Evolutionary conservation across 2,797 vertebrate species (phyloP).

Genomic region (Oreochromis mossambicus): DNA sequence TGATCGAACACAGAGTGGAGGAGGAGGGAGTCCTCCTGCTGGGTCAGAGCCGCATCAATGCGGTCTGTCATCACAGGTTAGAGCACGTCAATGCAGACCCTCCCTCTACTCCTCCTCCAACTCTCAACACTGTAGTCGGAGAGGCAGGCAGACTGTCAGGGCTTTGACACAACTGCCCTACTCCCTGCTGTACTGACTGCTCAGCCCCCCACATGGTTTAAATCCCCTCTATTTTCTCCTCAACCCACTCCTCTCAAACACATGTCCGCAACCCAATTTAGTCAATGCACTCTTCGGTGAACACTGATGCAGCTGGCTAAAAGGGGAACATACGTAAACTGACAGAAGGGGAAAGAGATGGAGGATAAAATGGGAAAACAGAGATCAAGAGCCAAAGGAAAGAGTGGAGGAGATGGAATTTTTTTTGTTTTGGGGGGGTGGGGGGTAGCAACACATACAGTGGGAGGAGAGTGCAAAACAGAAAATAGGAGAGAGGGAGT

Average conservation of each 20-base stretch:
- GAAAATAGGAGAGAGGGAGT: constrained; percentile 34
- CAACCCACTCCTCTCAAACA: constrained; percentile 17
- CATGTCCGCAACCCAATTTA: constrained; percentile 50
- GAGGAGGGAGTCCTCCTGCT: constrained; percentile 54
- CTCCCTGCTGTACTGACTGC: constrained; percentile 40
- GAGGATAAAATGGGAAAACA: constrained; percentile 8
- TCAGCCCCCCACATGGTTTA: constrained; percentile 7
- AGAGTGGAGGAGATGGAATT: not conserved
- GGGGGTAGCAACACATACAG: not conserved
- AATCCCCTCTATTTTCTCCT: constrained; percentile 6
- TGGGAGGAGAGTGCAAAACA: constrained; percentile 32
- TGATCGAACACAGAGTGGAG: constrained; percentile 53
- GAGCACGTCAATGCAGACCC: constrained; percentile 33
- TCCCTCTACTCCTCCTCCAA: constrained; percentile 44
- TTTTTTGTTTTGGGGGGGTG: accelerated
- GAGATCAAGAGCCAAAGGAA: not conserved
- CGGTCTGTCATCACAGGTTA: constrained; percentile 60
- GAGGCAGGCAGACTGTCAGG: constrained; percentile 43
- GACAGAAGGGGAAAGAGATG: not conserved
- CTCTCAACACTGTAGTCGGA: constrained; percentile 3
- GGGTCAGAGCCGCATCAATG: constrained; percentile 54
- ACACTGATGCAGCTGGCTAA: constrained; percentile 18
- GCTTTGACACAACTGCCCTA: constrained; percentile 45
- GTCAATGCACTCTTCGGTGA: constrained; percentile 34
- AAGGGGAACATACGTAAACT: not conserved